Evolutionary conservation across 2,888 invertebrate species (phyloP), one percentile per base, ranked within the genome.

Genomic region (Trachelus tabidus): DNA sequence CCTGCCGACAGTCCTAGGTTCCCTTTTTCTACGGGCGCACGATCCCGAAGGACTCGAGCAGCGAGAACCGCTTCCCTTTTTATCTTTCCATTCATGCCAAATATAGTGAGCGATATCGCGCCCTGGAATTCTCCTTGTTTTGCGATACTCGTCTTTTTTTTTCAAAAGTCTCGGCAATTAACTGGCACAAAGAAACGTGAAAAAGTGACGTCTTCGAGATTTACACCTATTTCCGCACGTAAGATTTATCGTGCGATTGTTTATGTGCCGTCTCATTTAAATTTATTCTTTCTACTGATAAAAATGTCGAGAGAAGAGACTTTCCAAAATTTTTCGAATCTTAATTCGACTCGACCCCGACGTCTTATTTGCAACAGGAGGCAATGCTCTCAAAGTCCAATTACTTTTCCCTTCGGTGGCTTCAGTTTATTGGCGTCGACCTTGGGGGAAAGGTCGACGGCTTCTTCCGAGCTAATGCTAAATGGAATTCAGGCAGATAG

Each of bases 11-110:
- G 73, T 73, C 69, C 73, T 75, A 75, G 31, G 76, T 34, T 68
- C 79, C 73, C 75, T 79, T 77, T 79, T 81, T 78, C 76, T 75
- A 34, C 76, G 23, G 33, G 31, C n/a, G 37, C 68, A 77, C 71
- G 69, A 30, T 76, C 15, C 69, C 68, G 23, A 73, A 37, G 75
- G 23, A 71, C 76, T 73, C 81, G 75, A 78, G 81, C 79, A 77
- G 79, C 77, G 73, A 71, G 77, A 56, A 77, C 81, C 77, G 76
- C 79, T 81, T 81, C 81, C 81, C 79, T 82, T 82, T 82, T 82
- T 82, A 77, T 73, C 68, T 34, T n/a, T 11, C 34, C 34, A 31
- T 34, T 75, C 78, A 68, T 79, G 79, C 77, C 81, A 77, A 81
- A 56, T 56, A 56, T 56, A 56, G 56, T 23, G 23, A 56, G 56